Evolutionary conservation across 2,888 invertebrate genomes (phyloP).

Genomic region (Sympetrum striolatum): DNA sequence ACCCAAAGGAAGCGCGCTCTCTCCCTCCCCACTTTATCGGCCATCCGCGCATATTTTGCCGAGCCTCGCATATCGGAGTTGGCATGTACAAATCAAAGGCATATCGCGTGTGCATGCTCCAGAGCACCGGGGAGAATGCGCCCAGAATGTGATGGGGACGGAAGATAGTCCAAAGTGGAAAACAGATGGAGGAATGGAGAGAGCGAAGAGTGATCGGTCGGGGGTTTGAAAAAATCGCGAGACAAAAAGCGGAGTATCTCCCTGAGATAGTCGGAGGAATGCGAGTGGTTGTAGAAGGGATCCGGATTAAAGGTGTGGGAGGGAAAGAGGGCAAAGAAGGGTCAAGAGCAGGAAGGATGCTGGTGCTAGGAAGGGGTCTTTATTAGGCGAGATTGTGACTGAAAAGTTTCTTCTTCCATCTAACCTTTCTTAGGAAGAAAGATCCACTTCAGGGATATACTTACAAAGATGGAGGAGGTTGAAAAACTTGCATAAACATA

Average conservation of each 20-base stretch:
- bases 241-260: not conserved
- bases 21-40: not conserved
- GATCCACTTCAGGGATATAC: too few species aligned
- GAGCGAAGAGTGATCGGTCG: not conserved
- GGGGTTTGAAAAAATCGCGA: not conserved
- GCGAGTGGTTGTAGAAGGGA: not conserved
- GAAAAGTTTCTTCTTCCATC: too few species aligned
- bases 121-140: not conserved
- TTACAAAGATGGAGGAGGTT: too few species aligned
- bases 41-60: not conserved
- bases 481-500: too few species aligned
- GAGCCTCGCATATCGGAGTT: not conserved
- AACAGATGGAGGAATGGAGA: not conserved
- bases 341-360: not conserved
- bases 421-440: too few species aligned
- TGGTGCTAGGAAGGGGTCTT: too few species aligned
- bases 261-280: not conserved
- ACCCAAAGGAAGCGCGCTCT: not conserved
- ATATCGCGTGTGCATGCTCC: not conserved
- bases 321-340: not conserved
- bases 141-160: not conserved
- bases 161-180: not conserved
- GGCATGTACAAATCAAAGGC: not conserved
- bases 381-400: too few species aligned
- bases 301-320: not conserved